Percentiles rank a stretch among this genome's conserved stretches.
Conservation (phyloP, 1,140 invertebrate genomes). For the Euura saliciscinereae region DNA sequence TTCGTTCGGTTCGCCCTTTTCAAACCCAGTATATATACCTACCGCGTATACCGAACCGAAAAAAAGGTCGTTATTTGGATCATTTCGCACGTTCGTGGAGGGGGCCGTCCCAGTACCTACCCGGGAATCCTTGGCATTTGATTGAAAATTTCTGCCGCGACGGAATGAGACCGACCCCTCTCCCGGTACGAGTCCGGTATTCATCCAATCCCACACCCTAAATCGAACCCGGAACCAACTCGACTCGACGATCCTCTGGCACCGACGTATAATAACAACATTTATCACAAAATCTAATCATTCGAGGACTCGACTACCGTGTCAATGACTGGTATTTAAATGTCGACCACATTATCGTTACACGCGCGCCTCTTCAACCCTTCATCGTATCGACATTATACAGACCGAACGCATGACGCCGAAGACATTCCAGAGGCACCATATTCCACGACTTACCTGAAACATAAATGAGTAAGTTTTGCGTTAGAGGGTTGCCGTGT, state of each 20-base stretch:
- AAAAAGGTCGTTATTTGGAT: constrained; percentile 20
- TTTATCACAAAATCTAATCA: too few species aligned
- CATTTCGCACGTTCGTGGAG: neutral
- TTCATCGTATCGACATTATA: neutral
- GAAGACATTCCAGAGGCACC: too few species aligned
- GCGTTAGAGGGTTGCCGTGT: too few species aligned
- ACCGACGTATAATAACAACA: neutral
- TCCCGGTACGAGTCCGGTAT: neutral
- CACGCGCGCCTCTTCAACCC: constrained; percentile 33
- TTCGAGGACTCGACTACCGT: neutral
- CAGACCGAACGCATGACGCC: too few species aligned
- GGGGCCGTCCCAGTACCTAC: constrained; percentile 19
- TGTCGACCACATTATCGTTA: constrained; percentile 50
- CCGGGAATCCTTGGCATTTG: constrained; percentile 54
- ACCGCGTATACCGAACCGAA: too few species aligned
- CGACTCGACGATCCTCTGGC: constrained; percentile 25
- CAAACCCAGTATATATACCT: too few species aligned
- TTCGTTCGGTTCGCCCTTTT: too few species aligned
- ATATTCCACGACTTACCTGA: too few species aligned
- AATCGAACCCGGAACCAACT: constrained; percentile 36
- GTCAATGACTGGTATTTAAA: constrained; percentile 53
- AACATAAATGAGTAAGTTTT: too few species aligned
- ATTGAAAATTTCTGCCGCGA: constrained; percentile 60
- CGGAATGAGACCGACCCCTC: constrained; percentile 36
- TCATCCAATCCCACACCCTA: too few species aligned